Evolutionary conservation across 2,888 invertebrate genomes (phyloP).

Genomic region (Torymus auratus): DNA sequence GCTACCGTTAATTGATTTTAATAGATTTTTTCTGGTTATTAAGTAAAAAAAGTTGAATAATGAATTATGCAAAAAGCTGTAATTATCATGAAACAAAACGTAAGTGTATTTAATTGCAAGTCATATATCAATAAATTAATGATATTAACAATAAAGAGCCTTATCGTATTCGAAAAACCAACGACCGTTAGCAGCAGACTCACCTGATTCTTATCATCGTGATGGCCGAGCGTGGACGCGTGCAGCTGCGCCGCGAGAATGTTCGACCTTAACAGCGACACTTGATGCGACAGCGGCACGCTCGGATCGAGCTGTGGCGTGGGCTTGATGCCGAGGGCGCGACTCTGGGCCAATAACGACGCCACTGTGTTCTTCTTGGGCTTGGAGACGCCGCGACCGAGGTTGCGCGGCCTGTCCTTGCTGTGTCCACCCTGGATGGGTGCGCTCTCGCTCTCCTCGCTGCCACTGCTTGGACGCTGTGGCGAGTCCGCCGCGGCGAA

Average conservation of each 20-base stretch:
- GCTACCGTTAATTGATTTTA: no score
- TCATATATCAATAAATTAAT: constrained; percentile 59
- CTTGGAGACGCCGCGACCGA: constrained; percentile 91
- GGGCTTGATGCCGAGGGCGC: constrained; percentile 88
- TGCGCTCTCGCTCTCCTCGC: constrained; percentile 81
- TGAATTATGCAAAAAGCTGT: no score
- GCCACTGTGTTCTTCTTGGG: constrained; percentile 96
- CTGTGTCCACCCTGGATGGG: constrained; percentile 65
- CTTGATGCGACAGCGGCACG: constrained; percentile 79
- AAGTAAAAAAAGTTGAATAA: no score
- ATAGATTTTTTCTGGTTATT: no score
- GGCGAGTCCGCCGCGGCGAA: constrained; percentile 81
- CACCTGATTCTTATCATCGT: constrained; percentile 73
- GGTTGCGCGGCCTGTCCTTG: constrained; percentile 89
- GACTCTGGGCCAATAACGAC: constrained; percentile 89
- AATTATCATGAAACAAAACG: no score
- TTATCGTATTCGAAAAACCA: background rate
- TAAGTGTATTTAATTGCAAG: constrained; percentile 65
- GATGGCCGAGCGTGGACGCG: constrained; percentile 68
- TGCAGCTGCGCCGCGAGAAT: constrained; percentile 83
- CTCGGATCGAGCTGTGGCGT: constrained; percentile 81
- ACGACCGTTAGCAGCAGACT: constrained; percentile 32
- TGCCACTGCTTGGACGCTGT: constrained; percentile 81
- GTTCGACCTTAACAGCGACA: constrained; percentile 79
- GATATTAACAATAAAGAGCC: no score